These are phyloP conservation scores for Hapalemur alaotrensis DNA, from an alignment of 2,797 vertebrate genomes.

Conservation along the genomic window DNA sequence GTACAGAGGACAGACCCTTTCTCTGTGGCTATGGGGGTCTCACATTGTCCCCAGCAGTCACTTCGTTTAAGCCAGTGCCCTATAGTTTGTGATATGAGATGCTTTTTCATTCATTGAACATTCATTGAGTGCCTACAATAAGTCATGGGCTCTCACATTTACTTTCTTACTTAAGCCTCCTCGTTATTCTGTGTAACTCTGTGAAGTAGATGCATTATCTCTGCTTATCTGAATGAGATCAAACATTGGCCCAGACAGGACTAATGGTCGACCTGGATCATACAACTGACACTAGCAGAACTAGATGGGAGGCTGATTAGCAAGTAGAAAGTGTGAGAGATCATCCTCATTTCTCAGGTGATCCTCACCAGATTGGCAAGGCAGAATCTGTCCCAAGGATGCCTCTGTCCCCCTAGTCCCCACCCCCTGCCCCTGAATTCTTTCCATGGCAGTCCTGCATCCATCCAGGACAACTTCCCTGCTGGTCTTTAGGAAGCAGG, in stretches of 20 bases:
- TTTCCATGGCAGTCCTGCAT: neutral
- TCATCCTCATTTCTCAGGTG: conserved; percentile 18
- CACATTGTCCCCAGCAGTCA: neutral
- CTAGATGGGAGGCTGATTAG: neutral
- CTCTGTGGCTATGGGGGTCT: neutral
- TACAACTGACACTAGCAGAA: neutral
- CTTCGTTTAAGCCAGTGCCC: neutral
- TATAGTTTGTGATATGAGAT: neutral
- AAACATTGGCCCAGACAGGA: neutral
- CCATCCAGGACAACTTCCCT: neutral
- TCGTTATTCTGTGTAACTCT: neutral
- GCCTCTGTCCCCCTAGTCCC: neutral
- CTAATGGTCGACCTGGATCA: neutral
- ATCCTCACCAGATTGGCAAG: conserved; percentile 26
- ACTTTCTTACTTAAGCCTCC: neutral
- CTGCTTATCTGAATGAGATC: conserved; percentile 3
- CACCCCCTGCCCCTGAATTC: neutral
- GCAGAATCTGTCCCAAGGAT: neutral
- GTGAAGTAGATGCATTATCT: neutral
- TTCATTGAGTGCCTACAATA: neutral
- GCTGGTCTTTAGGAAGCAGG: neutral
- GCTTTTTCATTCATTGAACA: neutral
- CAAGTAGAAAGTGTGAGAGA: neutral
- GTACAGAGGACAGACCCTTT: neutral
- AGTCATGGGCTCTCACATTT: neutral